A percentile compares a stretch with the other conserved stretches of the same genome.
Evolutionary conservation across 2,888 invertebrate genomes (phyloP).

Genomic region (Agelastica alni): DNA sequence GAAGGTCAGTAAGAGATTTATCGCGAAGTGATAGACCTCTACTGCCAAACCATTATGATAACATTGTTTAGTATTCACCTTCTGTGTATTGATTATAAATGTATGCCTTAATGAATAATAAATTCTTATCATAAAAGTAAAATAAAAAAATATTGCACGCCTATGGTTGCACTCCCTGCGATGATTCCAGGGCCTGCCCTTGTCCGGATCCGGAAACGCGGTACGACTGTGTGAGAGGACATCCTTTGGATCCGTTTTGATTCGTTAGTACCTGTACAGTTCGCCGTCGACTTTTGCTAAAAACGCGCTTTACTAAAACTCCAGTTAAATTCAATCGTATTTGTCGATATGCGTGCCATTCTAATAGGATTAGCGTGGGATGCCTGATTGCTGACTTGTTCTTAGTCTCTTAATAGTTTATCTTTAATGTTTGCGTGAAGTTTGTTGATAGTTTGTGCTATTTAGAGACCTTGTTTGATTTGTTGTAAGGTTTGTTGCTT

Average conservation of each 20-base stretch:
- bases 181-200: conserved; percentile 22
- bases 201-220: conserved; percentile 36
- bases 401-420: background rate
- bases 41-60: too few species aligned
- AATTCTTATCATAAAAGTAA: too few species aligned
- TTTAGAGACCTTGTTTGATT: too few species aligned
- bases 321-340: background rate
- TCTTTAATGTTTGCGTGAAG: conserved; percentile 2
- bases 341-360: background rate
- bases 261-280: conserved; percentile 24
- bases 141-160: conserved; percentile 12
- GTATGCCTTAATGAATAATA: too few species aligned
- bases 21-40: too few species aligned
- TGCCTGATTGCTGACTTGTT: background rate
- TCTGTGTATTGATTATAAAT: too few species aligned
- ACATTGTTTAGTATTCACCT: too few species aligned
- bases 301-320: conserved; percentile 22
- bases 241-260: conserved; percentile 34
- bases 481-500: too few species aligned
- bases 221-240: conserved; percentile 30
- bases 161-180: conserved; percentile 33
- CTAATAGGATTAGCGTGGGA: conserved; percentile 1
- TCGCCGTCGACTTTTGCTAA: conserved; percentile 31
- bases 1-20: too few species aligned
- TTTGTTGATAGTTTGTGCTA: background rate